Evolutionary conservation across 2,797 vertebrate species (phyloP).

Genomic region (Delichon dasypus): DNA sequence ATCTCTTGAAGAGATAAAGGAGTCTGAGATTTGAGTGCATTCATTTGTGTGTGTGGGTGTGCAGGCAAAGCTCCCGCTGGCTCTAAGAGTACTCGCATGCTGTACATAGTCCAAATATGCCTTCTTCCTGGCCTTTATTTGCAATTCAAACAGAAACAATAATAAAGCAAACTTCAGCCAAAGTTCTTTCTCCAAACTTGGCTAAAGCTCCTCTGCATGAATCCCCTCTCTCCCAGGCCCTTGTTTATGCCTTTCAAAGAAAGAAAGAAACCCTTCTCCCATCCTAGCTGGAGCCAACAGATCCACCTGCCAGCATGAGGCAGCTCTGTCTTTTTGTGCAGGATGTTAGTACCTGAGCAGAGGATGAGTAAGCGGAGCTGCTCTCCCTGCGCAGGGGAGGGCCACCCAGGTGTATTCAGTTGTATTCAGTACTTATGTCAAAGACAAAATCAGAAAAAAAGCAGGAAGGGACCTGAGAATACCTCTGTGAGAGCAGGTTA

Average conservation of each 20-base stretch:
- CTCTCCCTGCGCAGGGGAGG: not conserved
- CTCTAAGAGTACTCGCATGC: not conserved
- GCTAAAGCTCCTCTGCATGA: not conserved
- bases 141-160: conserved; percentile 46
- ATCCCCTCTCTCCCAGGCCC: not conserved
- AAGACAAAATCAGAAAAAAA: not conserved
- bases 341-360: not conserved
- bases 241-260: conserved; percentile 20
- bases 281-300: not conserved
- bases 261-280: not conserved
- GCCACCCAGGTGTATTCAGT: not conserved
- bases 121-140: conserved; percentile 61
- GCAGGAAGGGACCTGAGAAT: not conserved
- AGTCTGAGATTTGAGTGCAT: not conserved
- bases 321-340: not conserved
- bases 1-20: not conserved
- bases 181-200: conserved; percentile 41
- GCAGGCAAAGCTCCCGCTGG: not conserved
- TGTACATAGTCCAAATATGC: conserved; percentile 30
- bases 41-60: not conserved
- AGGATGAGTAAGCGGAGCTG: not conserved
- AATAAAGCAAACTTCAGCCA: conserved; percentile 32
- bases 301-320: not conserved
- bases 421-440: not conserved
- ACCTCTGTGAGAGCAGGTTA: not conserved